A percentile compares a stretch with the other conserved stretches of the same genome.
These are phyloP conservation scores for Archilochus colubris DNA, from an alignment of 2,113 vertebrate genomes.

Conservation along the genomic window DNA sequence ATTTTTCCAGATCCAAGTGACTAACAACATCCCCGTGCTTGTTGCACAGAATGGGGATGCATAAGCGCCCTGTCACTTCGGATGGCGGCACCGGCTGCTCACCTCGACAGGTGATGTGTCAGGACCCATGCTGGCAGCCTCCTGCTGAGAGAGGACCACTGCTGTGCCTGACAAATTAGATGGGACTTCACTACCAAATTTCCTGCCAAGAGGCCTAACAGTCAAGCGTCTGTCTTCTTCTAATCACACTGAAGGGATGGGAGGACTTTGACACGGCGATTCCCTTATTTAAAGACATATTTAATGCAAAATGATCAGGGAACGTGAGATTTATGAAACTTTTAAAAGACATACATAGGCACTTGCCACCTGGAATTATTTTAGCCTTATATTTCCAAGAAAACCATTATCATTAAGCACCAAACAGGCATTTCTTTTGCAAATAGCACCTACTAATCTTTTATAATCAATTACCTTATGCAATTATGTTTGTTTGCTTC, in stretches of 20 bases:
- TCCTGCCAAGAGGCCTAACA: slow-evolving; percentile 82
- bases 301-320: slow-evolving; percentile 55
- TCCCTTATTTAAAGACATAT: slow-evolving; percentile 54
- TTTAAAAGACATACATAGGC: neutral
- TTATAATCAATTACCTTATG: slow-evolving; percentile 63
- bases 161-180: slow-evolving; percentile 79
- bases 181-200: slow-evolving; percentile 76
- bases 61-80: slow-evolving; percentile 77
- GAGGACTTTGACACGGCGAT: slow-evolving; percentile 55
- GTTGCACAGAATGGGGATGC: slow-evolving; percentile 25
- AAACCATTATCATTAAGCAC: slow-evolving; percentile 20
- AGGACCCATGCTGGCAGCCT: slow-evolving; percentile 55
- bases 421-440: slow-evolving; percentile 2
- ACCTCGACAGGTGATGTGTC: slow-evolving; percentile 74
- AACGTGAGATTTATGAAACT: slow-evolving; percentile 20
- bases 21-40: neutral
- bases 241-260: slow-evolving; percentile 27
- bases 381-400: neutral
- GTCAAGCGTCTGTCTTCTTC: slow-evolving; percentile 74
- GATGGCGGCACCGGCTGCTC: slow-evolving; percentile 31
- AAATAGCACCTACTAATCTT: slow-evolving; percentile 55
- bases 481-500: slow-evolving; percentile 78
- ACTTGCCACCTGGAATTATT: neutral
- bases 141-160: slow-evolving; percentile 61
- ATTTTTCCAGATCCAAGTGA: neutral